Evolutionary conservation across 1,140 invertebrate genomes (phyloP).

Genomic region (Ridgeia piscesae): DNA sequence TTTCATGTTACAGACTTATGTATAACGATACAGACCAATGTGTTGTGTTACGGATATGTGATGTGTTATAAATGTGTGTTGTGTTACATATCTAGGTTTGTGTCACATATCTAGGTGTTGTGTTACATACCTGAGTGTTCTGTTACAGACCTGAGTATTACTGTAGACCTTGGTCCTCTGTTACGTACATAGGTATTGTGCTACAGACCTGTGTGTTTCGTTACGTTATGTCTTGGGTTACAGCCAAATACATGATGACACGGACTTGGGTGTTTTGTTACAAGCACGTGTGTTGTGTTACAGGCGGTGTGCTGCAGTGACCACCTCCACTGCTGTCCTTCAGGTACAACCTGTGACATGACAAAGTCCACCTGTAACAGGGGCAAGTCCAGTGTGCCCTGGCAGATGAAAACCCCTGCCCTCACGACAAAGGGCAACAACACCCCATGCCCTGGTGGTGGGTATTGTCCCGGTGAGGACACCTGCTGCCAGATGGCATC

Average conservation of each 20-base stretch:
- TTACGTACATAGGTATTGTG: background rate
- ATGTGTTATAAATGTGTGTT: background rate
- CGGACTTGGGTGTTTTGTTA: background rate
- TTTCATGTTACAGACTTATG: background rate
- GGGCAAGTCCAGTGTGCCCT: background rate
- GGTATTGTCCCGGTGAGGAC: slow-evolving; percentile 30
- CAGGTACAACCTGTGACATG: slow-evolving; percentile 38
- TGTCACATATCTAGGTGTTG: background rate
- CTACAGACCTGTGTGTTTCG: background rate
- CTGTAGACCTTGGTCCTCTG: too few relatives aligned
- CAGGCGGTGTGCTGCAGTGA: slow-evolving; percentile 47
- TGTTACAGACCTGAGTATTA: background rate
- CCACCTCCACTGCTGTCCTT: slow-evolving; percentile 49
- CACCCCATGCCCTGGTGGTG: background rate
- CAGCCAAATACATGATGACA: background rate
- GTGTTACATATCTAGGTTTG: background rate
- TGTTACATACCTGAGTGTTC: background rate
- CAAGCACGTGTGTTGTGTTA: background rate
- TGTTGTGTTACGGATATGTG: background rate
- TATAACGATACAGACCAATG: background rate
- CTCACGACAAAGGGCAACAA: background rate
- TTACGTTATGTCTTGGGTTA: background rate
- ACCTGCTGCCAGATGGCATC: slow-evolving; percentile 39
- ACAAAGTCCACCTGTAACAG: background rate
- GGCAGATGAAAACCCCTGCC: slow-evolving; percentile 24